Evolutionary conservation across 2,113 vertebrate species (phyloP).

Genomic region (Caretta caretta): DNA sequence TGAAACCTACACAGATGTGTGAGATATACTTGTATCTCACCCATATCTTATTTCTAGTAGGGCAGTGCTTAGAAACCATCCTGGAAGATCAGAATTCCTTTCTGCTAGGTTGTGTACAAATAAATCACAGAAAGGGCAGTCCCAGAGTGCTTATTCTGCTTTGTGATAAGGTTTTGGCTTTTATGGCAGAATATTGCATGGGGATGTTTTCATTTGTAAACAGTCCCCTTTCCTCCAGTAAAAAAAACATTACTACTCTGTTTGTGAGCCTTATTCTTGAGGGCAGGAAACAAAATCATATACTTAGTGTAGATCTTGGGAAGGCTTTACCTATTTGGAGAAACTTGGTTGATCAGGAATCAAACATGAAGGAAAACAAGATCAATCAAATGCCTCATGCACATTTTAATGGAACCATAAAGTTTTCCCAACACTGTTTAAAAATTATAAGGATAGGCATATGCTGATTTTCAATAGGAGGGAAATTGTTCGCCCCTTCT

Average conservation of each 20-base stretch:
- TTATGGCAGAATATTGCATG: not conserved
- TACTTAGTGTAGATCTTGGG: not conserved
- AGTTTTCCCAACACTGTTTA: not conserved
- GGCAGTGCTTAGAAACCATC: not conserved
- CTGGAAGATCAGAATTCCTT: not conserved
- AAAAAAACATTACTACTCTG: not conserved
- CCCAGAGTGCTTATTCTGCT: not conserved
- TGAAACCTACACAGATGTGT: no score
- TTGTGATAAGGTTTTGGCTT: not conserved
- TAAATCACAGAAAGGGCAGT: fast-evolving
- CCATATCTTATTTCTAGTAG: not conserved
- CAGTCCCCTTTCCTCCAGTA: not conserved
- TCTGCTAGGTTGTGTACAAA: not conserved
- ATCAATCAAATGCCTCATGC: not conserved
- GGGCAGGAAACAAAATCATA: not conserved
- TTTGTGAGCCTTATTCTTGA: not conserved
- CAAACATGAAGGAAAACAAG: not conserved
- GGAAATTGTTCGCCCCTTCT: not conserved
- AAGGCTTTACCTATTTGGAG: not conserved
- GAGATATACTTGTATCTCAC: not conserved
- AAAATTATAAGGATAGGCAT: not conserved
- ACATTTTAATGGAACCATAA: not conserved
- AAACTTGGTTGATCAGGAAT: not conserved
- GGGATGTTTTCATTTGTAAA: not conserved
- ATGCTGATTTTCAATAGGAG: not conserved